Conservation (phyloP, 1,140 invertebrate species). For the Brachionus asplanchnoidis region DNA sequence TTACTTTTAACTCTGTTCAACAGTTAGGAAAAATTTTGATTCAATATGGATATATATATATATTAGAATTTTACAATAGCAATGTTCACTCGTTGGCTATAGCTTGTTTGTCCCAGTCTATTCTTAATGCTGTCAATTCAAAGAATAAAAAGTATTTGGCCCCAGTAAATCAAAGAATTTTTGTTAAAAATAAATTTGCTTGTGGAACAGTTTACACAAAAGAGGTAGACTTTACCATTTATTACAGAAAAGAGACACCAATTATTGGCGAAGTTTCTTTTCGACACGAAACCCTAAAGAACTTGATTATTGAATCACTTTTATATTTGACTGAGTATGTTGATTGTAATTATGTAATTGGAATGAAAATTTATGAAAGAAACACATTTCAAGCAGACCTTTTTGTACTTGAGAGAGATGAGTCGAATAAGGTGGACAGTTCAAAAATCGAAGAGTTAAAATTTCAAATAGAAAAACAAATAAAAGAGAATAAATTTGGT, state of each 20-base stretch:
- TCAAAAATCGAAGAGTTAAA: neutral
- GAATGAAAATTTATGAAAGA: neutral
- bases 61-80: neutral
- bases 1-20: neutral
- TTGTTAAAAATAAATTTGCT: neutral
- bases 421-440: neutral
- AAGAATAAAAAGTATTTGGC: neutral
- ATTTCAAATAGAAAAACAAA: neutral
- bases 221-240: neutral
- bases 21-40: neutral
- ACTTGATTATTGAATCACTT: neutral
- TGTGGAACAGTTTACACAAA: neutral
- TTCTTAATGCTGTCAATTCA: neutral
- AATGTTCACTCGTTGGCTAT: neutral
- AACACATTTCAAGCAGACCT: neutral
- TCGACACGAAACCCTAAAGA: neutral
- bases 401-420: neutral
- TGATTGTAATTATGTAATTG: neutral
- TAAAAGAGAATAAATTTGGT: neutral
- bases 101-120: neutral
- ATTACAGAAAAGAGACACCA: neutral
- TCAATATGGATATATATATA: neutral
- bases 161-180: neutral
- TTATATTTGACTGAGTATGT: neutral
- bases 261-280: neutral